Evolutionary conservation across 2,797 vertebrate genomes (phyloP).

Genomic region (Sebastes matsubarae): DNA sequence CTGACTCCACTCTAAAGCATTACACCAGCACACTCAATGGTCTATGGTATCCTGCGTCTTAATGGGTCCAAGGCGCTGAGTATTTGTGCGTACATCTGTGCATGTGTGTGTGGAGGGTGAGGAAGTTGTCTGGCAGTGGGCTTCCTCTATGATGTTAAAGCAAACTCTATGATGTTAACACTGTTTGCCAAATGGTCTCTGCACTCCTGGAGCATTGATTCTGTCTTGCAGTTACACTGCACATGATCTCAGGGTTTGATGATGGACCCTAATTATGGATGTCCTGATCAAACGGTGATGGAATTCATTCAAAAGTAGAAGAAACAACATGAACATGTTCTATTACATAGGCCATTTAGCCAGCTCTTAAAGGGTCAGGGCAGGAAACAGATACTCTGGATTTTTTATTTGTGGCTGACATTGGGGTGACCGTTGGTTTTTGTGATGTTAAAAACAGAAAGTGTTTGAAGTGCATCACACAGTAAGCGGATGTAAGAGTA

Average conservation of each 20-base stretch:
- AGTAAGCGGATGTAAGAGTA: neutral
- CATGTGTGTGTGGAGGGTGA: neutral
- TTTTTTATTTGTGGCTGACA: neutral
- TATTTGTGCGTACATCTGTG: neutral
- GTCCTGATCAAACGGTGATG: neutral
- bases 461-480: neutral
- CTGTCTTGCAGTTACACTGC: neutral
- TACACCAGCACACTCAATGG: conserved; percentile 33
- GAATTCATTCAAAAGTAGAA: neutral
- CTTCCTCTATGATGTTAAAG: conserved; percentile 16
- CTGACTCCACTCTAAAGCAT: conserved; percentile 60
- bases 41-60: conserved; percentile 25
- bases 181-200: conserved; percentile 6
- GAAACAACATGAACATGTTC: neutral
- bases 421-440: neutral
- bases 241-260: neutral
- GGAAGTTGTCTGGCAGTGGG: conserved; percentile 6
- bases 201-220: neutral
- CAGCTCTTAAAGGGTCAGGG: neutral
- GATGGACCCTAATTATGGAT: neutral
- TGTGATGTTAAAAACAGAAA: neutral
- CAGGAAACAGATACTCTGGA: neutral
- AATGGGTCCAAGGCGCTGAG: conserved; percentile 13
- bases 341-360: neutral
- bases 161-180: conserved; percentile 15